Evolutionary conservation across 2,888 invertebrate genomes (phyloP).

Genomic region (Cistogaster globosa): DNA sequence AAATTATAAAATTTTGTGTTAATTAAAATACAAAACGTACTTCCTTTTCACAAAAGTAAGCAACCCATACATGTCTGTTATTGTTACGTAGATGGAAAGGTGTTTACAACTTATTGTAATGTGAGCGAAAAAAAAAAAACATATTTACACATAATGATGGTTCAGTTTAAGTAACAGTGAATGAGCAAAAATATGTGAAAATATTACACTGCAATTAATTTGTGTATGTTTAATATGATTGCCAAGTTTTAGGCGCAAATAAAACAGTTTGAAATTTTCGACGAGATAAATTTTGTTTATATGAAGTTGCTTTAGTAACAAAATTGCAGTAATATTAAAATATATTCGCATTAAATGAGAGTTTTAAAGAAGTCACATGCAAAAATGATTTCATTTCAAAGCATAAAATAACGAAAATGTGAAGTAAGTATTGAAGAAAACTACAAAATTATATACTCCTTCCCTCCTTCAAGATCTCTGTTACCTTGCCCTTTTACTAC

Average conservation of each 20-base stretch:
- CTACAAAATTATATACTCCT: too few relatives aligned
- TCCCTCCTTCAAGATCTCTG: too few relatives aligned
- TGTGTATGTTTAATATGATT: background rate
- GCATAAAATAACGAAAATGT: too few relatives aligned
- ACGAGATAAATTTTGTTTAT: too few relatives aligned
- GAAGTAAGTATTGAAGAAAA: too few relatives aligned
- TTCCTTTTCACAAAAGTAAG: background rate
- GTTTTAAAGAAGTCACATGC: too few relatives aligned
- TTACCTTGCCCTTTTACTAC: too few relatives aligned
- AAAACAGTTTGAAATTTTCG: background rate
- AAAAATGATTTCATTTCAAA: too few relatives aligned
- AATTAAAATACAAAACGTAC: slow-evolving; percentile 56
- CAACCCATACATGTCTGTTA: background rate
- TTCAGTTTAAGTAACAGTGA: slow-evolving; percentile 42
- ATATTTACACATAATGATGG: slow-evolving; percentile 52
- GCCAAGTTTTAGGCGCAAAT: slow-evolving; percentile 20
- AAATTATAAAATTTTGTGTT: slow-evolving; percentile 59
- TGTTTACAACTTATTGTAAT: slow-evolving; percentile 25
- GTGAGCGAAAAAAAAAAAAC: slow-evolving; percentile 12
- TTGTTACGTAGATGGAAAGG: background rate
- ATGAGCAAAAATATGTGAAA: slow-evolving; percentile 34
- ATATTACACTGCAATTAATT: slow-evolving; percentile 1
- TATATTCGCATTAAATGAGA: too few relatives aligned
- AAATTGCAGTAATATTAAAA: too few relatives aligned
- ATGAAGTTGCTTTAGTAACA: too few relatives aligned